These are phyloP conservation scores for Muscicapa striata DNA, from an alignment of 2,797 vertebrate genomes.

Conservation along the genomic window DNA sequence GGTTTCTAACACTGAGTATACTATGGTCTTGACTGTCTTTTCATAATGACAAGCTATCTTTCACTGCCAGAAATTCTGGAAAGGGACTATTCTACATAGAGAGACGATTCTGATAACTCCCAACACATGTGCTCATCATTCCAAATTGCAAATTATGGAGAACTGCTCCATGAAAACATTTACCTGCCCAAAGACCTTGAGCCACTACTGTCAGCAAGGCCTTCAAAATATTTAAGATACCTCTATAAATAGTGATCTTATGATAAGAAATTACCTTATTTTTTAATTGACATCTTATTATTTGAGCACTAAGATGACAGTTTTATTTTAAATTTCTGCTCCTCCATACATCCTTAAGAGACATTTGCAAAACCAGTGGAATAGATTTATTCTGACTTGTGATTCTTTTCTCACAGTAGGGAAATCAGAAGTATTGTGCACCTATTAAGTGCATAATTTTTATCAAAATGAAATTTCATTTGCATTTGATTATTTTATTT, in stretches of 20 bases:
- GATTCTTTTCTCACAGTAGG: neutral
- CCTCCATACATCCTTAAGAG: rapidly evolving
- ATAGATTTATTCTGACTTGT: neutral
- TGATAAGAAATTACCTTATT: neutral
- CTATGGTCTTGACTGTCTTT: neutral
- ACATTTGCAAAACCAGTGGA: neutral
- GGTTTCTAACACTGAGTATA: neutral
- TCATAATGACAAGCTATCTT: neutral
- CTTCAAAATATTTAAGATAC: neutral
- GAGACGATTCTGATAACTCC: neutral
- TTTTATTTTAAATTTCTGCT: neutral
- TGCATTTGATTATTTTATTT: neutral
- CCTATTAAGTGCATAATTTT: neutral
- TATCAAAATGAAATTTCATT: neutral
- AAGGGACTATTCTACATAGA: neutral
- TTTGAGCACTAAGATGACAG: neutral
- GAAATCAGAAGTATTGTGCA: neutral
- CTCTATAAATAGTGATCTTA: neutral
- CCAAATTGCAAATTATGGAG: neutral
- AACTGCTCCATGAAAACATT: neutral
- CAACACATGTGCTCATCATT: neutral
- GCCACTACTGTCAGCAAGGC: neutral
- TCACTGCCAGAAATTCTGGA: neutral
- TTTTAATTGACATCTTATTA: neutral
- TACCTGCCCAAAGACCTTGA: neutral